Evolutionary conservation across 2,797 vertebrate genomes (phyloP), one percentile per base, ranked within the genome.

Genomic region (Labeo calbasu): DNA sequence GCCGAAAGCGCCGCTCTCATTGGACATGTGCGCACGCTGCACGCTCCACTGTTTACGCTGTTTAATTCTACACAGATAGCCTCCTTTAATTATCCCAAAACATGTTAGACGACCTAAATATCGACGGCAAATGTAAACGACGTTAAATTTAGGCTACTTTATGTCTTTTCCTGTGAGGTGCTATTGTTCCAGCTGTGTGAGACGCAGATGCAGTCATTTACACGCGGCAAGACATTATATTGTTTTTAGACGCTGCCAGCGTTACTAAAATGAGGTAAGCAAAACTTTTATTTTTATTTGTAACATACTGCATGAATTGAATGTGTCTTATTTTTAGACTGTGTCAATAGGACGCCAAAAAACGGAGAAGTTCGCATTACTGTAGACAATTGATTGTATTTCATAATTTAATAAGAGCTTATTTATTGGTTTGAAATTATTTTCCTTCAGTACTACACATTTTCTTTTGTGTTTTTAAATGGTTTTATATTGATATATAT

Each of bases 251-350:
- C 8, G 63, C 19, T 48, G 36, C n/a, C 55, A 59, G n/a, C 4
- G n/a, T 79, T 25, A 43, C 13, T 25, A 14, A 82, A 72, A 32
- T 71, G 1, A 81, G 79, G 79, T 81, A 71, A 71, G 51, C 17
- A 50, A 17, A 81, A 70, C 79, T 36, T 71, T 69, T 23, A 55
- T 6, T 10, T 90, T 72, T 92, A 93, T 51, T 55, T 72, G 53
- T 57, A 2, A 32, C 32, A 46, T n/a, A 77, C 2, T 23, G 15
- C 13, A 25, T 61, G 0, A 59, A 59, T 13, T 57, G 14, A 77
- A 77, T 25, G 9, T 46, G 4, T 61, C 4, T 68, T 46, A 25
- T 43, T 25, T 61, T 77, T 61, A 77, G n/a, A 46, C 14, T 25
- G 12, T 17, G 46, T 76, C 32, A 40, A 40, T 11, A 43, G 32